Conservation (phyloP, 2,888 invertebrate genomes). For the Rhagophthalmus giganteus region DNA sequence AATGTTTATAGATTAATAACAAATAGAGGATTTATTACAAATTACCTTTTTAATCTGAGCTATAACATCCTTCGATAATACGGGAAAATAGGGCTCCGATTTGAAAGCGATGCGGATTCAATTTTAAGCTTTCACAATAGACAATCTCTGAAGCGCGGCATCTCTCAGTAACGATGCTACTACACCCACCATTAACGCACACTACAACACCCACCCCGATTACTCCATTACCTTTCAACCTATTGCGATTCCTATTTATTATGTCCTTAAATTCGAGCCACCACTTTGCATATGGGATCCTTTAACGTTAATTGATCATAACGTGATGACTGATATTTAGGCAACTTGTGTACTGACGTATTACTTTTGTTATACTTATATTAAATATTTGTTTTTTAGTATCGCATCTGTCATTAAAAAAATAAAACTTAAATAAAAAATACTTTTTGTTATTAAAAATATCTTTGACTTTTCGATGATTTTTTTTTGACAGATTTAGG, state of each 20-base stretch:
- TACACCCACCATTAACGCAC: conserved; percentile 38
- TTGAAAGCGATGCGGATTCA: conserved; percentile 43
- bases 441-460: not conserved
- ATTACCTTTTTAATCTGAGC: not conserved
- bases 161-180: conserved; percentile 40
- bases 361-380: too few relatives aligned
- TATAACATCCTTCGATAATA: conserved; percentile 28
- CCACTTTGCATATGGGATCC: conserved; percentile 16
- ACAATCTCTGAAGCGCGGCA: conserved; percentile 44
- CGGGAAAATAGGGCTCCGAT: conserved; percentile 36
- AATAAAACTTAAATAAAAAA: not conserved
- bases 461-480: too few relatives aligned
- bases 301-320: conserved; percentile 5
- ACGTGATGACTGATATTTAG: too few relatives aligned
- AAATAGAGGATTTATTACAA: not conserved
- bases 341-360: too few relatives aligned
- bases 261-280: conserved; percentile 23
- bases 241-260: conserved; percentile 25
- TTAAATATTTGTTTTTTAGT: too few relatives aligned
- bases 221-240: conserved; percentile 33
- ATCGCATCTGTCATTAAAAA: too few relatives aligned
- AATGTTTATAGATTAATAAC: not conserved
- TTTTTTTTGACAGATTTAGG: too few relatives aligned
- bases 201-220: conserved; percentile 37
- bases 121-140: conserved; percentile 45